Percentiles rank a stretch among this genome's conserved stretches.
phyloP scores from a whole-genome alignment of 2,797 vertebrate species.

The Tapera naevia region DNA sequence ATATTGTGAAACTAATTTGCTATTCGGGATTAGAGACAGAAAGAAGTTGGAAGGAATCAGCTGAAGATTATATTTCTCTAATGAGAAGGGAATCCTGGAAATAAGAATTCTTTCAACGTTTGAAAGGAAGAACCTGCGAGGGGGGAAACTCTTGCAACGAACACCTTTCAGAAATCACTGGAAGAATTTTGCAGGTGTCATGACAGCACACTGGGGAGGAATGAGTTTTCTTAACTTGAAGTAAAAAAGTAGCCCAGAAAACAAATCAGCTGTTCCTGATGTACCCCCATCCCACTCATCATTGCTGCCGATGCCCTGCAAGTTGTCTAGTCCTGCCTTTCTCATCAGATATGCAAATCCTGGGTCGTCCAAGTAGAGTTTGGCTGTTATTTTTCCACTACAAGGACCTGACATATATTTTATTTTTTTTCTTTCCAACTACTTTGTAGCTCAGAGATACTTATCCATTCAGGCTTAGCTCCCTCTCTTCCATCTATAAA shows the following conservation, averaged over 20 bases:
- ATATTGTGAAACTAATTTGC: slow-evolving; percentile 48
- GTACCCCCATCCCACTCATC: background rate
- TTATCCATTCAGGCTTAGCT: background rate
- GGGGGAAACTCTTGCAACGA: background rate
- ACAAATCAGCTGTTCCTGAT: background rate
- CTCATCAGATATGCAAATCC: background rate
- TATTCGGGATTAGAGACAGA: slow-evolving; percentile 27
- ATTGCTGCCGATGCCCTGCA: background rate
- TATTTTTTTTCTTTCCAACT: background rate
- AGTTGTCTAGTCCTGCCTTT: background rate
- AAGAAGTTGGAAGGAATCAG: background rate
- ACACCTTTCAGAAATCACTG: background rate
- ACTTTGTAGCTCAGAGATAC: background rate
- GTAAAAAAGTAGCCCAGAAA: background rate
- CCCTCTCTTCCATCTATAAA: background rate
- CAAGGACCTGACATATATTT: background rate
- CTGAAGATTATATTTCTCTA: background rate
- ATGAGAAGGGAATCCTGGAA: background rate
- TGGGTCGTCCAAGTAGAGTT: background rate
- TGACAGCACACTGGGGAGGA: background rate
- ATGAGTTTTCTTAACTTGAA: background rate
- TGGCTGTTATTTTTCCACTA: background rate
- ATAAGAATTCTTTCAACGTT: background rate
- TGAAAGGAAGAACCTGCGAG: background rate
- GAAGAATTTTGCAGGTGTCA: background rate